Percentiles rank a stretch among this genome's conserved stretches.
These are phyloP conservation scores for Lasioglossum baleicum DNA, from an alignment of 1,140 invertebrate species.

Conservation along the genomic window DNA sequence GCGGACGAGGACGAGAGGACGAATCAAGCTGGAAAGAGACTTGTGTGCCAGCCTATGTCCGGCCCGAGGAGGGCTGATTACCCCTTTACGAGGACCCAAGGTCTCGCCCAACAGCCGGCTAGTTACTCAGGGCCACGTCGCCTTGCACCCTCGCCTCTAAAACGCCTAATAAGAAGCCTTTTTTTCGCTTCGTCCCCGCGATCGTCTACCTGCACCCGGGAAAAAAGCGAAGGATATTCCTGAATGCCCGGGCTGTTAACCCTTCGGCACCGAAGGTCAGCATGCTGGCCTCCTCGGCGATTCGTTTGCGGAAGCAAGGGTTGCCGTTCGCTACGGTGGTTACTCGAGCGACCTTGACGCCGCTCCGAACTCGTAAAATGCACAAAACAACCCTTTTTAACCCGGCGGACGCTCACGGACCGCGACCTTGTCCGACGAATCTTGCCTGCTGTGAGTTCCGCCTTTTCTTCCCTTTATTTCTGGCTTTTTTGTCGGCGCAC, in stretches of 20 bases:
- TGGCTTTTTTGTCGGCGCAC: background rate
- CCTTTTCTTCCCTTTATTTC: constrained; percentile 2
- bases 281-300: background rate
- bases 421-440: constrained; percentile 23
- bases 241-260: constrained; percentile 37
- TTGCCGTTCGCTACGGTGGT: constrained; percentile 67
- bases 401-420: background rate
- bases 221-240: constrained; percentile 50
- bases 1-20: constrained; percentile 16
- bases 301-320: constrained; percentile 68
- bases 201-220: background rate
- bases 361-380: constrained; percentile 38
- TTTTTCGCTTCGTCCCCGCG: constrained; percentile 1
- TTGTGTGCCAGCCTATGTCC: constrained; percentile 73
- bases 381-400: constrained; percentile 72
- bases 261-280: constrained; percentile 19
- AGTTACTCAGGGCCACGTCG: constrained; percentile 31
- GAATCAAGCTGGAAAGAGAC: constrained; percentile 50
- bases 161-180: constrained; percentile 49
- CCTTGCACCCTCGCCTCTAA: constrained; percentile 65
- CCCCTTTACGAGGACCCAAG: constrained; percentile 78
- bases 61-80: constrained; percentile 74
- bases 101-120: constrained; percentile 51
- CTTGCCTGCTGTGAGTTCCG: background rate
- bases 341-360: constrained; percentile 45